Evolutionary conservation across 2,888 invertebrate species (phyloP).

Genomic region (Itoplectis maculator): DNA sequence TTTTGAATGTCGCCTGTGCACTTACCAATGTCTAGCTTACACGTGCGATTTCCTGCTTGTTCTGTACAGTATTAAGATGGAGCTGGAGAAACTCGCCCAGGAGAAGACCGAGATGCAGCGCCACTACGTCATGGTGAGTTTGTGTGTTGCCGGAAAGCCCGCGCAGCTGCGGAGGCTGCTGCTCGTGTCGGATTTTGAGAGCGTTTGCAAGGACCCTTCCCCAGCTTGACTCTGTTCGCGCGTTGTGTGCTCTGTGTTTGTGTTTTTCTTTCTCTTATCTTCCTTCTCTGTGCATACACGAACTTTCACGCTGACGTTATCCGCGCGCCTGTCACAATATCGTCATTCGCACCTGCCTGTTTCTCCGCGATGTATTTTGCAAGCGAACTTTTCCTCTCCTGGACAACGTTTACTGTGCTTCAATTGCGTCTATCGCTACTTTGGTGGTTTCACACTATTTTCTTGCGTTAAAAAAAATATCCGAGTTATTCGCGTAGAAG

Average conservation of each 20-base stretch:
- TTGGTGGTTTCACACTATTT: not conserved
- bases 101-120: slow-evolving; percentile 96
- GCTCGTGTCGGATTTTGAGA: slow-evolving; percentile 6
- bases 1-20: slow-evolving; percentile 79
- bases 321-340: not conserved
- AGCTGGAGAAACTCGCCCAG: slow-evolving; percentile 93
- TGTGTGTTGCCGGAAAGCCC: slow-evolving; percentile 47
- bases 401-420: not conserved
- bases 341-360: slow-evolving; percentile 21
- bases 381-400: not conserved
- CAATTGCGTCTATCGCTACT: not conserved
- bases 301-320: slow-evolving; percentile 5
- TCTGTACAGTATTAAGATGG: slow-evolving; percentile 91
- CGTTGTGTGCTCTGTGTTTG: too few relatives aligned
- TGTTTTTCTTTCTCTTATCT: not conserved
- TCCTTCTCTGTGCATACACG: not conserved
- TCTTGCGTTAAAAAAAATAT: not conserved
- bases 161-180: slow-evolving; percentile 35
- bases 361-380: not conserved
- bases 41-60: slow-evolving; percentile 81
- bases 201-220: slow-evolving; percentile 37
- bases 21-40: slow-evolving; percentile 81
- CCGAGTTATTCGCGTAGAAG: not conserved
- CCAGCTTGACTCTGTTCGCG: slow-evolving; percentile 16
- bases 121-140: slow-evolving; percentile 94